Base-by-base conservation (phyloP, 2,888 invertebrate species). In the Salpingus planirostris region DNA sequence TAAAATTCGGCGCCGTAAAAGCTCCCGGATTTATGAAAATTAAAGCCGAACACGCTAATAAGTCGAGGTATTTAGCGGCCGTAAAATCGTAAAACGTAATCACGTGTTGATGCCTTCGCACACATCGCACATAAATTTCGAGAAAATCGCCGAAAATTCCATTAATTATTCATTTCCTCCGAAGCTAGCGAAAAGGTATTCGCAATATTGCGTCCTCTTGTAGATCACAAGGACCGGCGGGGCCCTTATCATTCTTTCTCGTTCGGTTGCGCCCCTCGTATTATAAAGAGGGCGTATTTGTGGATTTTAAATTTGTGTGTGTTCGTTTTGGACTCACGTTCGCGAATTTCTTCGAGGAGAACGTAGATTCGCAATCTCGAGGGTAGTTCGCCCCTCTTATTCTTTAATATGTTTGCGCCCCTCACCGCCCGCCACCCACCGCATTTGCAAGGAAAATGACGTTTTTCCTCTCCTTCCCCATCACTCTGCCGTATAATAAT, bases 301-400 rank as follows among this genome's bases (percentile, higher is more conserved):
- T 42, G 47, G 47, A 47, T 47, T 47, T 47, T 47, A 45, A 45
- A 45, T 47, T 47, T 47, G 43, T 42, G 46, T 41, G 44, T 47
- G 43, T 42, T 45, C 43, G 44, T 45, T 47, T 44, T 24, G 32
- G 35, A 38, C 36, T 22, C 27, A 24, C 38, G 21, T 38, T 42
- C 40, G 36, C 38, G 34, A 40, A 12, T 21, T 29, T n/a, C 18
- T n/a, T n/a, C 5, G 18, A 18, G 18, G 18, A 18, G 21, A 15
- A 28, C 24, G 11, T 24, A 12, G 11, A 8, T 12, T 24, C 24
- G 24, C 12, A 24, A 11, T 24, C 24, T 24, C 11, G 11, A 11
- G 18, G 18, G 5, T 18, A 8, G 11, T 12, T 8, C 24, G 11
- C 24, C 24, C 24, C 24, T 24, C 24, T 24, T 12, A 11, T 24